These are phyloP conservation scores for Poecilia wingei DNA, from an alignment of 2,797 vertebrate species.

Conservation along the genomic window DNA sequence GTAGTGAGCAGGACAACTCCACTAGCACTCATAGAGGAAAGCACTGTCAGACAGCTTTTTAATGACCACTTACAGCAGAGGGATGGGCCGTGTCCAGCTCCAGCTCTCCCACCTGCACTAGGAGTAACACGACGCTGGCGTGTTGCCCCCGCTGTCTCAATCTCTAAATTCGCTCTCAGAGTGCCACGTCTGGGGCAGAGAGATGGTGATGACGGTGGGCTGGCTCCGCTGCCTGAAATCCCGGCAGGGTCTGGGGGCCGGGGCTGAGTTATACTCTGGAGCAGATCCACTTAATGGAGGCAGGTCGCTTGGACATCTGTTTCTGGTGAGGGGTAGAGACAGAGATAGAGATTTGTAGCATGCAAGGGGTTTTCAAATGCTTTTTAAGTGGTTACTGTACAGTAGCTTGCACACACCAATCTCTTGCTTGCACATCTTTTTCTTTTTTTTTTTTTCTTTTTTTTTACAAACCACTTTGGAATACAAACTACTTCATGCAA, in stretches of 20 bases:
- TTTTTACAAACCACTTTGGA: conserved; percentile 52
- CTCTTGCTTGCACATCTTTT: conserved; percentile 31
- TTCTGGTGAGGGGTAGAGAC: conserved; percentile 58
- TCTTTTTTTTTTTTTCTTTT: conserved; percentile 16
- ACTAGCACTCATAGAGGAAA: conserved; percentile 66
- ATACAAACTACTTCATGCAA: conserved; percentile 70
- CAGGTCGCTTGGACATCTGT: conserved; percentile 77
- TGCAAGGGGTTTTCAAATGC: conserved; percentile 26
- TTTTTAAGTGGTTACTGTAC: conserved; percentile 37
- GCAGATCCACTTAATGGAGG: conserved; percentile 73
- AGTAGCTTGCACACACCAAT: conserved; percentile 29
- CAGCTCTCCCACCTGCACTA: conserved; percentile 65
- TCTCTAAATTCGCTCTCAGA: conserved; percentile 49
- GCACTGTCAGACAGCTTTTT: conserved; percentile 72
- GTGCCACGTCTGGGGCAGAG: conserved; percentile 59
- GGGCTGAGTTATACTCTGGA: conserved; percentile 70
- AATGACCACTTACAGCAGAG: conserved; percentile 80
- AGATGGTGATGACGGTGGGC: conserved; percentile 59
- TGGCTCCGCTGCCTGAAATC: conserved; percentile 65
- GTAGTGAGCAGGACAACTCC: conserved; percentile 69
- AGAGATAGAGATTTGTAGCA: conserved; percentile 44
- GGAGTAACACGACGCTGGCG: conserved; percentile 72
- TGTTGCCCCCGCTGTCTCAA: conserved; percentile 70
- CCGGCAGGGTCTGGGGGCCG: conserved; percentile 52
- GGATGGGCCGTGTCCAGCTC: conserved; percentile 67